A percentile compares a stretch with the other conserved stretches of the same genome.
phyloP scores from a whole-genome alignment of 2,888 invertebrate species.

The Encarsia formosa region DNA sequence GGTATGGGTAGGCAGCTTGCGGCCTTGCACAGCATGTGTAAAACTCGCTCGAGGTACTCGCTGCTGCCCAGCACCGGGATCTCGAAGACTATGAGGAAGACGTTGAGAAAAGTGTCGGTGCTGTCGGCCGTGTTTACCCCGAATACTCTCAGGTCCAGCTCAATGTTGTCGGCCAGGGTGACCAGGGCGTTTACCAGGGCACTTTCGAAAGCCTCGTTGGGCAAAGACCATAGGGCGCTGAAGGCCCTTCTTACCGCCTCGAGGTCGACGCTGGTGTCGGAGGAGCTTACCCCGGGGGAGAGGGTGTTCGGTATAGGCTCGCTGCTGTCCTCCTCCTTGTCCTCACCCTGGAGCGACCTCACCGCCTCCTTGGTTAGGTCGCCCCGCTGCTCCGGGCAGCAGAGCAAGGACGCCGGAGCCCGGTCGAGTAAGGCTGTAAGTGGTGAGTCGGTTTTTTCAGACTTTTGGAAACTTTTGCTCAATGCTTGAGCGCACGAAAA shows the following conservation, averaged over 20 bases:
- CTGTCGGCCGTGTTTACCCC: constrained; percentile 57
- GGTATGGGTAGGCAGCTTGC: constrained; percentile 67
- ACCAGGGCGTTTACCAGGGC: constrained; percentile 73
- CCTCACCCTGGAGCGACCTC: constrained; percentile 72
- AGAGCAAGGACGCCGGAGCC: constrained; percentile 50
- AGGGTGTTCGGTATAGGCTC: constrained; percentile 49
- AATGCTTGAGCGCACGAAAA: constrained; percentile 68
- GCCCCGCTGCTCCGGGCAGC: constrained; percentile 54
- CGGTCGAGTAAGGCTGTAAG: constrained; percentile 56
- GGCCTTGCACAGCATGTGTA: constrained; percentile 75
- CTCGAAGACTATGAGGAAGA: constrained; percentile 73
- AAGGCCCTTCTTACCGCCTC: constrained; percentile 69
- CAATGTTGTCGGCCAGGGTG: constrained; percentile 67
- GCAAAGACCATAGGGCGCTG: constrained; percentile 52
- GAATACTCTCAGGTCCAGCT: constrained; percentile 64
- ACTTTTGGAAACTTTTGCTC: constrained; percentile 67
- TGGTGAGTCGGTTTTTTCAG: constrained; percentile 51
- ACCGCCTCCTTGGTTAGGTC: constrained; percentile 68
- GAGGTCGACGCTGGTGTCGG: constrained; percentile 62
- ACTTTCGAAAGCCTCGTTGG: constrained; percentile 56
- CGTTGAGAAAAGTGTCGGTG: constrained; percentile 55
- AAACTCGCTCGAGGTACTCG: constrained; percentile 77
- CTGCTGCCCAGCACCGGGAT: constrained; percentile 69
- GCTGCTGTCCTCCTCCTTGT: constrained; percentile 81
- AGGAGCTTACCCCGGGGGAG: too few relatives aligned